phyloP scores from a whole-genome alignment of 1,140 invertebrate species.

The Latrodectus geometricus region DNA sequence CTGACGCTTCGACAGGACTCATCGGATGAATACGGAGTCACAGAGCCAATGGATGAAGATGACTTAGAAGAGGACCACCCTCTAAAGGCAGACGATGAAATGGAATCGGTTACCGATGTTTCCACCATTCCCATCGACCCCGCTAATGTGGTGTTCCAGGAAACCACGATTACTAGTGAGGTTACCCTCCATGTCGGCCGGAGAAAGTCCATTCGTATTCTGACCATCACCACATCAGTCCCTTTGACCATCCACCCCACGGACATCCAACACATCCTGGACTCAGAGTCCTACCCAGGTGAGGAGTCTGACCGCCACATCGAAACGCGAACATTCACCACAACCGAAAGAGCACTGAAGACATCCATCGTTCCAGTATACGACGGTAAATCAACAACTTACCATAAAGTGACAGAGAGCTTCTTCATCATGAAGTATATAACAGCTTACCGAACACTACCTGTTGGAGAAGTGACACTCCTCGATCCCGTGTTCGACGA shows the following conservation, averaged over 20 bases:
- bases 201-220: conserved; percentile 63
- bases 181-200: conserved; percentile 65
- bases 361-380: conserved; percentile 65
- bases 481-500: conserved; percentile 49
- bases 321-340: conserved; percentile 65
- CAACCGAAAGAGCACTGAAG: conserved; percentile 63
- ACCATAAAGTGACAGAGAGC: conserved; percentile 65
- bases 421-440: conserved; percentile 66
- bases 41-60: conserved; percentile 33
- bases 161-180: conserved; percentile 64
- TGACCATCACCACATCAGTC: conserved; percentile 76
- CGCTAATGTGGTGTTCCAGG: conserved; percentile 62
- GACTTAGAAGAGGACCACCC: conserved; percentile 50
- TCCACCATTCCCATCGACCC: conserved; percentile 63
- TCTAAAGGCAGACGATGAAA: no score
- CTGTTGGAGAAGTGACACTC: conserved; percentile 61
- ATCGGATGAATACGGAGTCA: conserved; percentile 34
- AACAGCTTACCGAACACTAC: conserved; percentile 65
- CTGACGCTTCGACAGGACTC: conserved; percentile 45
- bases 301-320: conserved; percentile 60
- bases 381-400: conserved; percentile 64
- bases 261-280: conserved; percentile 72
- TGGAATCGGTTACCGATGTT: conserved; percentile 8
- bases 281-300: conserved; percentile 13
- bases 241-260: conserved; percentile 85